phyloP scores from a whole-genome alignment of 2,888 invertebrate genomes.

The Odontomyia ornata region DNA sequence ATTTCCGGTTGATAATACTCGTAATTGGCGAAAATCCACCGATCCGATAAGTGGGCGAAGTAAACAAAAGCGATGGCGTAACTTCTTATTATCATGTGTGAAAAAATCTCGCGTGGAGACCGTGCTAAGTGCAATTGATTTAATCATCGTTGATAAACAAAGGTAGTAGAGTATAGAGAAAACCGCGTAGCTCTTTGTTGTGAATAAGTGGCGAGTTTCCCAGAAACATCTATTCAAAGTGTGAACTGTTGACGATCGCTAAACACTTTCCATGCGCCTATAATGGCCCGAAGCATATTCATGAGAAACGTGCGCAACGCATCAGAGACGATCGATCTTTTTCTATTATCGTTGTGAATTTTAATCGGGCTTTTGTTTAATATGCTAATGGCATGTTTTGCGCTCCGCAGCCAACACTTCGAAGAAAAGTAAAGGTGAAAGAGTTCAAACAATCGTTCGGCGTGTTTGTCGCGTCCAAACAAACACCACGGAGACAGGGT shows the following conservation, averaged over 20 bases:
- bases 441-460: slow-evolving; percentile 5
- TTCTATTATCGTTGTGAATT: not conserved
- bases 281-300: not conserved
- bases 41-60: not conserved
- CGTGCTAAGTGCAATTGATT: too few species aligned
- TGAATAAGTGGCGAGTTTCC: too few species aligned
- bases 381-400: slow-evolving; percentile 25
- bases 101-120: too few species aligned
- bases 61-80: not conserved
- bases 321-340: slow-evolving; percentile 1
- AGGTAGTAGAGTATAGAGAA: too few species aligned
- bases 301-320: not conserved
- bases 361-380: slow-evolving; percentile 26
- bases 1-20: slow-evolving; percentile 22
- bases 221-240: too few species aligned
- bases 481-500: not conserved
- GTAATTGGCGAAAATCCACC: not conserved
- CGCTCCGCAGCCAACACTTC: slow-evolving; percentile 23
- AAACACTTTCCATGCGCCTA: too few species aligned
- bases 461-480: slow-evolving; percentile 5
- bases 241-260: too few species aligned
- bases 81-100: too few species aligned
- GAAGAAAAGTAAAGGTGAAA: not conserved
- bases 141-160: too few species aligned
- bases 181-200: too few species aligned